Conservation (phyloP, 2,113 vertebrate species). For the Campylorhamphus procurvoides region DNA sequence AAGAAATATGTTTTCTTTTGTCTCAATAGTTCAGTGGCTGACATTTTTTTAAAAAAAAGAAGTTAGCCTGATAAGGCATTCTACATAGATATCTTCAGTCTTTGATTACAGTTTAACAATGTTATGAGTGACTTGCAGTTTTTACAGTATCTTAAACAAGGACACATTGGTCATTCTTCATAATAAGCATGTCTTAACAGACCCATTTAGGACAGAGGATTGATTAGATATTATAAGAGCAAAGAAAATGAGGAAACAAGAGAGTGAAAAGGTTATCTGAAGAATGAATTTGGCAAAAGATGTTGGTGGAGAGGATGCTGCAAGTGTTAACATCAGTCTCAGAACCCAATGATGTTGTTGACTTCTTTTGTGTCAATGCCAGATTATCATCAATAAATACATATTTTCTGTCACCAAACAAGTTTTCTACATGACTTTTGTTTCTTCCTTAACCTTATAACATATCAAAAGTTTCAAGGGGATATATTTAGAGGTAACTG, state of each 20-base stretch:
- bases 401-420: not conserved
- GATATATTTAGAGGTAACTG: not conserved
- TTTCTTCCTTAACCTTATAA: not conserved
- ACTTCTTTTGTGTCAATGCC: not conserved
- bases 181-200: not conserved
- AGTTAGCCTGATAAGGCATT: not conserved
- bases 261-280: not conserved
- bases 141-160: not conserved
- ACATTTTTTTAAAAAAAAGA: not conserved
- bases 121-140: not conserved
- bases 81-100: not conserved
- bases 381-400: not conserved
- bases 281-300: slow-evolving; percentile 21
- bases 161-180: not conserved
- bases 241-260: not conserved
- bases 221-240: not conserved
- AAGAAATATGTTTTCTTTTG: not conserved
- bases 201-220: not conserved
- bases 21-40: not conserved
- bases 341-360: not conserved
- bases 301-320: not conserved
- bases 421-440: not conserved
- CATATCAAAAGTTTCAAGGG: not conserved
- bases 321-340: not conserved
- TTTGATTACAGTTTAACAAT: not conserved